Base-by-base conservation (phyloP, 2,888 invertebrate genomes). In the Neocrepidodera transversa region DNA sequence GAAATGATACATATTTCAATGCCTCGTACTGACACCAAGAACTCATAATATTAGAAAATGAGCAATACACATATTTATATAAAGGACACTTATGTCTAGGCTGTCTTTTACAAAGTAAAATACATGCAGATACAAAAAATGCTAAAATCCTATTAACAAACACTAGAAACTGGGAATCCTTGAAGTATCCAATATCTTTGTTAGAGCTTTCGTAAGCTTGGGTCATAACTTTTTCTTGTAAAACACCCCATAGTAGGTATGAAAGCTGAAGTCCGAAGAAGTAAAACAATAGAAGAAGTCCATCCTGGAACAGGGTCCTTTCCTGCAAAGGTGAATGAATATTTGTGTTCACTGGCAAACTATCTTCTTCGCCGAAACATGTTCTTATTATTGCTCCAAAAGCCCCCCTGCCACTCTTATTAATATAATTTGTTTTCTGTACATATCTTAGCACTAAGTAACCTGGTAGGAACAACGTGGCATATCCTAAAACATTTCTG, bases 1-100 rank as follows among this genome's bases (percentile, higher is more conserved):
- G 98, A 79, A 99, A 99, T 75, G 93, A 96, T 73, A 99, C 95
- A 80, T 92, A 99, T 79, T 98, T 98, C 42, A 99, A 84, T 16
- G 98, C 98, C 81, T 99, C 99, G 78, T 99, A 99, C 81, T 99
- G 99, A 80, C 96, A 98, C 98, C 98, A 99, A 45, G 97, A 96
- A 77, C 97, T 97, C 86, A 99, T 87, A 65, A 98, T 93, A 80
- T 99, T 99, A 11, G 97, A 95, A 73, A 99, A 88, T 2, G 97
- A 95, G 75, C 97, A 95, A 82, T 90, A 98, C 0, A 92, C 91
- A 81, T 97, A 98, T 81, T 95, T 93, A 80, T 95, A 97, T 8
- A 97, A 83, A 0, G 99, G 97, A 52, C 93, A 92, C 17, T 87
- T 86, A 72, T 92, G 90, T 11, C 88, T 82, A 0, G 87, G 85